phyloP scores from a whole-genome alignment of 2,888 invertebrate species.

The Pollenia labialis region DNA sequence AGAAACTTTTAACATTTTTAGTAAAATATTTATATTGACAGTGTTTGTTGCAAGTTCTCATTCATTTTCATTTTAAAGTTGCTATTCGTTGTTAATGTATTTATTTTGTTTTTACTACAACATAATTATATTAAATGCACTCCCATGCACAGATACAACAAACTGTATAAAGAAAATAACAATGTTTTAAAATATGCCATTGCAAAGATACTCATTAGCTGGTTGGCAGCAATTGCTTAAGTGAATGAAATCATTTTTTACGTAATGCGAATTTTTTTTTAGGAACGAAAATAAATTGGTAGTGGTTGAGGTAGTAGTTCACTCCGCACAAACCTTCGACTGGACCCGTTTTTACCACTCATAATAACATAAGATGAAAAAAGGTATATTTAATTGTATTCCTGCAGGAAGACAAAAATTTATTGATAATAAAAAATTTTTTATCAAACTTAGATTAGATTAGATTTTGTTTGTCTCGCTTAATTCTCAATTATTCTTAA shows the following conservation, averaged over 20 bases:
- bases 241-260: not conserved
- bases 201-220: slow-evolving; percentile 14
- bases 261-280: not conserved
- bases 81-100: not conserved
- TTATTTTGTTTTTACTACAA: not conserved
- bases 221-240: not conserved
- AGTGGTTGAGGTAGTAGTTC: too few relatives aligned
- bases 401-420: too few relatives aligned
- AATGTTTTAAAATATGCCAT: not conserved
- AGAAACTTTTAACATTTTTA: slow-evolving; percentile 13
- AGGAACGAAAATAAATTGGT: too few relatives aligned
- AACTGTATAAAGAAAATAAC: not conserved
- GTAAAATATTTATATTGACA: slow-evolving; percentile 18
- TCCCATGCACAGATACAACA: slow-evolving; percentile 17
- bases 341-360: too few relatives aligned
- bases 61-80: not conserved
- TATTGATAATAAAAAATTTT: too few relatives aligned
- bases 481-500: too few relatives aligned
- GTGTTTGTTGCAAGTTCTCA: not conserved
- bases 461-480: too few relatives aligned
- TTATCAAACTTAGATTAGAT: too few relatives aligned
- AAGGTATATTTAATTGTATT: too few relatives aligned
- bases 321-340: too few relatives aligned
- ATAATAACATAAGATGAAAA: too few relatives aligned
- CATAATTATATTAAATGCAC: slow-evolving; percentile 41